Conservation (phyloP, 2,797 vertebrate genomes). For the Lutjanus campechanus region DNA sequence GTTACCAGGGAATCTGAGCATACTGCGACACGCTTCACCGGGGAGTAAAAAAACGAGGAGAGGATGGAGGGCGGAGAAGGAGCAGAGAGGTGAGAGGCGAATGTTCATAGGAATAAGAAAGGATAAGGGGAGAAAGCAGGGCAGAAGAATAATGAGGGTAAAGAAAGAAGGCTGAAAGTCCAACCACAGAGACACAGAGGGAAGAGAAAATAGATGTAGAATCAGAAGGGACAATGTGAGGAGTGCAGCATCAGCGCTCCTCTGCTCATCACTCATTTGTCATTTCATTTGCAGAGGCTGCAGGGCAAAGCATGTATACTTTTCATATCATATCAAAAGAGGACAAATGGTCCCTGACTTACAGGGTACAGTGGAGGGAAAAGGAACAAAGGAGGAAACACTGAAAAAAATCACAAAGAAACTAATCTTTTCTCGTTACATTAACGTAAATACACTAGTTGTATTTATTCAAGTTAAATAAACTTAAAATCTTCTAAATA, state of each 20-base stretch:
- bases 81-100: constrained; percentile 18
- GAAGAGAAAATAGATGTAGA: constrained; percentile 15
- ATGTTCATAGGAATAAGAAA: constrained; percentile 16
- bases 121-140: constrained; percentile 25
- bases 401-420: no score
- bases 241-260: constrained; percentile 71
- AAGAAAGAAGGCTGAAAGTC: neutral
- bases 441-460: no score
- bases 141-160: constrained; percentile 52
- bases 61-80: constrained; percentile 16
- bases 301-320: constrained; percentile 48
- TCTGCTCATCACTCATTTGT: constrained; percentile 73
- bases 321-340: constrained; percentile 51
- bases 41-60: constrained; percentile 10
- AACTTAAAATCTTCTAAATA: no score
- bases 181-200: neutral
- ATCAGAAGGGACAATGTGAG: constrained; percentile 27
- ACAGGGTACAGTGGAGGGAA: neutral
- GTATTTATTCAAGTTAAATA: no score
- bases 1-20: constrained; percentile 48
- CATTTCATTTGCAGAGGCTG: constrained; percentile 70
- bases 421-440: no score
- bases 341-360: constrained; percentile 11
- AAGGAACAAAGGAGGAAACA: neutral
- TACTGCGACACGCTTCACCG: constrained; percentile 28